phyloP scores from a whole-genome alignment of 2,888 invertebrate genomes.

The Limnephilus marmoratus region DNA sequence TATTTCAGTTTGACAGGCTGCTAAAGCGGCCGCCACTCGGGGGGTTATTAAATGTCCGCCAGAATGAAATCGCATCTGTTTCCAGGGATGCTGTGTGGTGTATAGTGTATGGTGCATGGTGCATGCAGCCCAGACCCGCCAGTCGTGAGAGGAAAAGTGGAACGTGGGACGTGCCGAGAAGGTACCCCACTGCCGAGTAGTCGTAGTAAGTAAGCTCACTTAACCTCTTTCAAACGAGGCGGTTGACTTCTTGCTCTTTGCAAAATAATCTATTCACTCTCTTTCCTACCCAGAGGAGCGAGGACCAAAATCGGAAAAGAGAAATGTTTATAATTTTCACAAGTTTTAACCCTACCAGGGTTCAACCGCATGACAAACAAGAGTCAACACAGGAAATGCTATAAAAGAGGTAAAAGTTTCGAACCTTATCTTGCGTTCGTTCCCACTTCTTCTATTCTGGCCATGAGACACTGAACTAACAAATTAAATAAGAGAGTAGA shows the following conservation, averaged over 20 bases:
- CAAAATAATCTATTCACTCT: slow-evolving; percentile 4
- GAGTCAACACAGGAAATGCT: neutral
- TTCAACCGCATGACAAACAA: neutral
- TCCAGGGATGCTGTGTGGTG: slow-evolving; percentile 20
- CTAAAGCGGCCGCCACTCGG: neutral
- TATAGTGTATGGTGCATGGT: neutral
- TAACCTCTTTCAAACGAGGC: neutral
- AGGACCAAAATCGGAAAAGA: neutral
- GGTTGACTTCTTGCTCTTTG: slow-evolving; percentile 6
- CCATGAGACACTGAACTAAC: neutral
- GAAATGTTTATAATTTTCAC: neutral
- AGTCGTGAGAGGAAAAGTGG: slow-evolving; percentile 49
- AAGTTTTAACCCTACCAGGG: neutral
- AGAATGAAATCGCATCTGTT: slow-evolving; percentile 19
- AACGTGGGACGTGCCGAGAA: slow-evolving; percentile 38
- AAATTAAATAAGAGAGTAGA: neutral
- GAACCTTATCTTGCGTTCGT: neutral
- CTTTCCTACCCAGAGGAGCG: neutral
- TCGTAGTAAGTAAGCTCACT: neutral
- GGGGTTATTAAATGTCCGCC: slow-evolving; percentile 32
- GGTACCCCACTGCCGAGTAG: neutral
- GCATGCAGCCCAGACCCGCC: neutral
- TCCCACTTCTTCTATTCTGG: neutral
- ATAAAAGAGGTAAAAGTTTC: neutral
- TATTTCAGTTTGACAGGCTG: neutral